Evolutionary conservation across 2,888 invertebrate genomes (phyloP), one percentile per base, ranked within the genome.

Genomic region (Chalcosyrphus nemorum): DNA sequence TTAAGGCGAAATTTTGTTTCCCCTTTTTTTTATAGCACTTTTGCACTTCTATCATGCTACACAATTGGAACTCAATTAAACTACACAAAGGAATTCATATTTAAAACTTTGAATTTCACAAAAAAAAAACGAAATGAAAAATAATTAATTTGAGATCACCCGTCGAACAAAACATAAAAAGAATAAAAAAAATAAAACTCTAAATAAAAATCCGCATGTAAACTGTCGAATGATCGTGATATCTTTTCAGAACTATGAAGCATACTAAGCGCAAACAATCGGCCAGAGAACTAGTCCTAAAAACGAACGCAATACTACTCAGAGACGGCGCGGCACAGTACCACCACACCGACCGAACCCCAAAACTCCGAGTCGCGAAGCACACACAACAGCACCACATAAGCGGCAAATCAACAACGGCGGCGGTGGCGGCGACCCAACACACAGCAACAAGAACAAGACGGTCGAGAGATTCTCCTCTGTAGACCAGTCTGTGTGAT

Each of bases 281-380:
- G 80, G 50, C 74, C 84, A 80, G 84, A 80, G 80, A 74, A 84
- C 80, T 84, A 84, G 80, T 84, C 84, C 84, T 84, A 84, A 80
- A 82, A 80, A 70, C 75, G 75, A 84, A 84, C 80, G 75, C 84
- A 84, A 52, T 50, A 57, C 68, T 65, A 84, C 68, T 57, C 72
- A 68, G 68, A 75, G 68, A 74, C 74, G 74, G 70, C 63, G 61
- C 56, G 78, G 61, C 72, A 74, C 78, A 72, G 59, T 82, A 68
- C 82, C 82, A 74, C 80, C 59, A 81, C 68, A 76, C 29, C 41
- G 59, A 52, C 59, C 80, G 71, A 74, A 74, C 72, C 84, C 78
- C 84, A 84, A 82, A 84, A 75, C 74, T 80, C 61, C 54, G 57
- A 80, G 74, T 50, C 80, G 78, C 82, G 56, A 45, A 38, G 52